Conservation (phyloP, 2,797 vertebrate species). For the Sitta carolinensis region DNA sequence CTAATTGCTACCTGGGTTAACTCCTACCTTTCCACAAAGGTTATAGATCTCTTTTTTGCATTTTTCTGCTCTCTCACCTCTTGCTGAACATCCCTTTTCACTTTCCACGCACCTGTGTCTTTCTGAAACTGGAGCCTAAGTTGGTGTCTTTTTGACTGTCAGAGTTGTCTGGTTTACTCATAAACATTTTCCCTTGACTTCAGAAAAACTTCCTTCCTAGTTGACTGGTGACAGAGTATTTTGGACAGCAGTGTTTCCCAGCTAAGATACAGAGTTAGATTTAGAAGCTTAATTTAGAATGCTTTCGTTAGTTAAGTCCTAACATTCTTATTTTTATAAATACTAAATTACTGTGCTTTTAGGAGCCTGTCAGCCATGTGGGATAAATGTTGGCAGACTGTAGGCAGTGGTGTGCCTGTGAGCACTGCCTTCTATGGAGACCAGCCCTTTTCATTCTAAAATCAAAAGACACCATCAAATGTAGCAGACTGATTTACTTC, state of each 20-base stretch:
- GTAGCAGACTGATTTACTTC: not conserved
- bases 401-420: not conserved
- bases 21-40: not conserved
- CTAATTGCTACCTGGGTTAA: slow-evolving; percentile 17
- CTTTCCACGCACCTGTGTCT: not conserved
- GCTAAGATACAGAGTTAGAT: not conserved
- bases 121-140: not conserved
- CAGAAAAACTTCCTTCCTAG: not conserved
- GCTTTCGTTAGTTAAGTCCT: not conserved
- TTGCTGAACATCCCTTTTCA: not conserved
- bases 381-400: not conserved
- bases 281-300: not conserved
- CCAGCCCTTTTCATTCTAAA: not conserved
- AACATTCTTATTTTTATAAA: not conserved
- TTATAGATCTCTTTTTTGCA: not conserved
- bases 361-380: not conserved
- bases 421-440: not conserved
- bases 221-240: not conserved
- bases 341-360: not conserved
- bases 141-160: not conserved
- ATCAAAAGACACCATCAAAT: not conserved
- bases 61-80: not conserved
- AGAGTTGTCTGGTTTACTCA: not conserved
- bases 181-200: not conserved
- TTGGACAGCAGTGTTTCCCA: not conserved